Conservation (phyloP, 2,888 invertebrate species). For the Nemapogon koenigi region DNA sequence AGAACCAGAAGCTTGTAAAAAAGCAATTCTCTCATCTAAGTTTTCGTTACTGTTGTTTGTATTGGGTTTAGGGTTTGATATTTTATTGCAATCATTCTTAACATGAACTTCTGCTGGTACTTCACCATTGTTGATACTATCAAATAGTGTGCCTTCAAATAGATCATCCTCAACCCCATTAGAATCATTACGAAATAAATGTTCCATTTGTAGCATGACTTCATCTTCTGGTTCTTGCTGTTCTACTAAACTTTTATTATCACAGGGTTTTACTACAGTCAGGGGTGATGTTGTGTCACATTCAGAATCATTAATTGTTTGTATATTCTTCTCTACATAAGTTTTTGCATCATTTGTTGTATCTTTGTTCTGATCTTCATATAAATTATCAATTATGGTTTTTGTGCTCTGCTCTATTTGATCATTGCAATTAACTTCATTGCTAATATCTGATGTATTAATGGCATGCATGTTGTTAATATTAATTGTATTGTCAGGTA, state of each 20-base stretch:
- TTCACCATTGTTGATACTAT: slow-evolving; percentile 23
- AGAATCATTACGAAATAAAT: slow-evolving; percentile 43
- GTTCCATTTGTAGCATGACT: slow-evolving; percentile 45
- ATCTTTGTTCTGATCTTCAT: no score
- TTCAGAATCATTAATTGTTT: slow-evolving; percentile 2
- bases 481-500: no score
- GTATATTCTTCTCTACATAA: slow-evolving; percentile 3
- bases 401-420: no score
- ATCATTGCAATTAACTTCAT: no score
- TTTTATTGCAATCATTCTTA: slow-evolving; percentile 5
- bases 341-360: no score
- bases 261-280: background rate
- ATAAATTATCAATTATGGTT: no score
- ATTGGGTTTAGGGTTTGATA: slow-evolving; percentile 16
- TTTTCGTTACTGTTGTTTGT: slow-evolving; percentile 27
- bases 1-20: slow-evolving; percentile 21
- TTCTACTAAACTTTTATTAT: slow-evolving; percentile 4
- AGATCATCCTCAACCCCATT: slow-evolving; percentile 42
- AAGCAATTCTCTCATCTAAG: slow-evolving; percentile 40
- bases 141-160: slow-evolving; percentile 38
- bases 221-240: slow-evolving; percentile 24
- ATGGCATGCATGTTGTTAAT: no score
- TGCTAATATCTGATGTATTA: no score
- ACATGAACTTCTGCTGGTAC: background rate
- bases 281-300: background rate